Evolutionary conservation across 2,888 invertebrate genomes (phyloP).

Genomic region (Pyralis farinalis): DNA sequence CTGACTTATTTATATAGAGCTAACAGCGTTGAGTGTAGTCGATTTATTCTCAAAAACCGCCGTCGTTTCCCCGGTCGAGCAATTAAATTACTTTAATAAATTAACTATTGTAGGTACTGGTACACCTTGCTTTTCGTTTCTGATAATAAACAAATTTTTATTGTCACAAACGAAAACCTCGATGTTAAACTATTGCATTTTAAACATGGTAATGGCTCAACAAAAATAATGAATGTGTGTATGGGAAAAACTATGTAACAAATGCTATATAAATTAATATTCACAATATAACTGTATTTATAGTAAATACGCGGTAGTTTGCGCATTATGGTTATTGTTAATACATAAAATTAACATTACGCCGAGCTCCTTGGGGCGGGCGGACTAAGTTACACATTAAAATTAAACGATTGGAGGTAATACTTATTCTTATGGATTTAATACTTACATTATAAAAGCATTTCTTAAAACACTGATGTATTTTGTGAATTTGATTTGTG

Average conservation of each 20-base stretch:
- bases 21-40: conserved; percentile 25
- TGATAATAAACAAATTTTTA: conserved; percentile 12
- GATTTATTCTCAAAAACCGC: conserved; percentile 57
- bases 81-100: conserved; percentile 60
- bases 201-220: conserved; percentile 73
- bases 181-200: conserved; percentile 74
- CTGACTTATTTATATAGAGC: background rate
- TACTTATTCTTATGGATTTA: conserved; percentile 76
- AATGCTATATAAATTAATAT: conserved; percentile 67
- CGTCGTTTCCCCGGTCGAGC: conserved; percentile 54
- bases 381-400: conserved; percentile 21
- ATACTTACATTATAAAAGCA: conserved; percentile 71
- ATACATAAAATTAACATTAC: conserved; percentile 10
- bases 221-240: conserved; percentile 70
- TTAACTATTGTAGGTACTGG: conserved; percentile 74
- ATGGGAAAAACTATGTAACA: conserved; percentile 76
- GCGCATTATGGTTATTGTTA: conserved; percentile 8
- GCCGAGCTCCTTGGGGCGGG: conserved; percentile 1
- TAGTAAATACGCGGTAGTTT: conserved; percentile 8
- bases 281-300: conserved; percentile 57
- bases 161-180: conserved; percentile 19
- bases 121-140: conserved; percentile 16
- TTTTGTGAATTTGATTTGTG: conserved; percentile 66
- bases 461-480: conserved; percentile 34
- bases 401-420: conserved; percentile 69